Base-by-base conservation (phyloP, 1,140 invertebrate species). In the Hycleus cichorii region DNA sequence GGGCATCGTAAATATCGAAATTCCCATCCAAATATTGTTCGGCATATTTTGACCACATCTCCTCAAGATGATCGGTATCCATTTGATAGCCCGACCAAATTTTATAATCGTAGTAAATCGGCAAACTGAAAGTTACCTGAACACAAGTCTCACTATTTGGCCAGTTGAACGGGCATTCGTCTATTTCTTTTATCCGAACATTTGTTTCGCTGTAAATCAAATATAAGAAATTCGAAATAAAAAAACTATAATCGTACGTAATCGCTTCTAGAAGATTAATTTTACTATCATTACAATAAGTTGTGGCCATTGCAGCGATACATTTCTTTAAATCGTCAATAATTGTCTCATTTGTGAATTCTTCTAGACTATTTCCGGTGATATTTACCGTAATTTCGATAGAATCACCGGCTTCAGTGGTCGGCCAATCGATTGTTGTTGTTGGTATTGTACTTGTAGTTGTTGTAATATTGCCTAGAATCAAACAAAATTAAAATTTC, bases 61-160 rank as follows among this genome's bases (percentile, higher is more conserved):
- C 24, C 38, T 53, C 51, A 4, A 53, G 11, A 46, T 40, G 51
- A 27, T 44, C 24, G 0, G 42, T 53, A 11, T 45, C 45, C 39
- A 53, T 38, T 27, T 42, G 51, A 32, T 53, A 53, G 12, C 39
- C 25, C 3, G 44, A 11, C 6, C 39, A n/a, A 7, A 4, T 52
- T 7, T n/a, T 43, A 52, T 6, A n/a, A 25, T 53, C 51, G 43
- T 53, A 46, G 42, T 44, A 53, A 45, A 53, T 44, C 10, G 51
- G 51, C 10, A 53, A 11, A 46, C 46, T 53, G 24, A 53, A 53
- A 3, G 8, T 25, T n/a, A 45, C 45, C 45, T 32, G 4, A 11
- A 46, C 43, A 42, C 51, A 53, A 7, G 24, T 53, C 32, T 32
- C 43, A 24, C 51, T 53, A 3, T 46, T 8, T 0, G 51, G 43